These are phyloP conservation scores for Delia radicum DNA, from an alignment of 1,140 invertebrate species.

Conservation along the genomic window DNA sequence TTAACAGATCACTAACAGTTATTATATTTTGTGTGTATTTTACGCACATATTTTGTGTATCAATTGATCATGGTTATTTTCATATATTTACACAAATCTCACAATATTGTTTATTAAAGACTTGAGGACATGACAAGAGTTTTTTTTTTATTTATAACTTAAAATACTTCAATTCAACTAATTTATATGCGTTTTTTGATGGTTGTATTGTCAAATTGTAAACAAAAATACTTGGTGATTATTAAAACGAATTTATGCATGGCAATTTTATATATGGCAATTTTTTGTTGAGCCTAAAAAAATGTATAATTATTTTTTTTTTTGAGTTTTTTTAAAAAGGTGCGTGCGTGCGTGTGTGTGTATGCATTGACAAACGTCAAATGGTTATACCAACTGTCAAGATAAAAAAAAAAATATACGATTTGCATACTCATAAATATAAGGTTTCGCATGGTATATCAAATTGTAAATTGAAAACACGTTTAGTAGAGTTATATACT, in stretches of 20 bases:
- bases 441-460: not conserved
- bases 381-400: not conserved
- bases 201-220: not conserved
- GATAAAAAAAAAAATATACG: not conserved
- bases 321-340: constrained; percentile 1
- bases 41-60: not conserved
- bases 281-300: not conserved
- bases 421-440: not conserved
- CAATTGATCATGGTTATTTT: not conserved
- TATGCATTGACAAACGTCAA: not conserved
- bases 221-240: not conserved
- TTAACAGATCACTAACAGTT: not conserved
- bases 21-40: too few relatives aligned
- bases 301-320: not conserved
- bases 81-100: not conserved
- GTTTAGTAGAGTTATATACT: not conserved
- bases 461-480: not conserved
- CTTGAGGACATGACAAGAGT: not conserved
- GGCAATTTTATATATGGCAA: not conserved
- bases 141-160: not conserved
- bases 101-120: not conserved
- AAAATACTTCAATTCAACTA: not conserved
- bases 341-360: not conserved
- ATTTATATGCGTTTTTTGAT: not conserved
- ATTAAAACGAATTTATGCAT: not conserved